phyloP scores from a whole-genome alignment of 2,113 vertebrate genomes.

The Rhipidura dahli region DNA sequence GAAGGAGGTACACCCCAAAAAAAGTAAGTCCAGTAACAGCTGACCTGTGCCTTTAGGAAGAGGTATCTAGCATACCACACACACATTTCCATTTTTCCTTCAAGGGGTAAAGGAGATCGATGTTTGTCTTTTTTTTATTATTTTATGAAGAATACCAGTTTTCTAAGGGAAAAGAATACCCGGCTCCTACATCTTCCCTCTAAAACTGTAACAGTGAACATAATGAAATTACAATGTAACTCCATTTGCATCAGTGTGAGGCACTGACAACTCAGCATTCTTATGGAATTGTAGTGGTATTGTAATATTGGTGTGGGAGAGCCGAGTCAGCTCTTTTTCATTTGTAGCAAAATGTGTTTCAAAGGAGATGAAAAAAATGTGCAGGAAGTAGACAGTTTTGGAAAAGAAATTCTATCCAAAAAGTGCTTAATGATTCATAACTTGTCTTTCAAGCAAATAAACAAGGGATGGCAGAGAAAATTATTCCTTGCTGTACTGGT shows the following conservation, averaged over 20 bases:
- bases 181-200: not conserved
- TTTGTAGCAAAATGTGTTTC: not conserved
- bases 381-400: not conserved
- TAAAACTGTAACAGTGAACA: not conserved
- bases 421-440: not conserved
- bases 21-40: not conserved
- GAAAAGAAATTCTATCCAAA: not conserved
- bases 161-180: not conserved
- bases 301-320: not conserved
- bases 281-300: fast-evolving
- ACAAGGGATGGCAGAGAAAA: not conserved
- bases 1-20: fast-evolving
- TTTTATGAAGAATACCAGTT: not conserved
- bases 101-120: fast-evolving
- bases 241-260: not conserved
- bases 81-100: not conserved
- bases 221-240: not conserved
- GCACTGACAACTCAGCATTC: not conserved
- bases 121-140: not conserved
- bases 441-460: not conserved
- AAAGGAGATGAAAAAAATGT: not conserved
- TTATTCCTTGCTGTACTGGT: not conserved
- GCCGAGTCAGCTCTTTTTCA: not conserved
- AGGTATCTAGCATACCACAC: not conserved
- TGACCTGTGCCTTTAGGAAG: not conserved